Evolutionary conservation across 2,888 invertebrate species (phyloP), one percentile per base, ranked within the genome.

Genomic region (Polydrusus tereticollis): DNA sequence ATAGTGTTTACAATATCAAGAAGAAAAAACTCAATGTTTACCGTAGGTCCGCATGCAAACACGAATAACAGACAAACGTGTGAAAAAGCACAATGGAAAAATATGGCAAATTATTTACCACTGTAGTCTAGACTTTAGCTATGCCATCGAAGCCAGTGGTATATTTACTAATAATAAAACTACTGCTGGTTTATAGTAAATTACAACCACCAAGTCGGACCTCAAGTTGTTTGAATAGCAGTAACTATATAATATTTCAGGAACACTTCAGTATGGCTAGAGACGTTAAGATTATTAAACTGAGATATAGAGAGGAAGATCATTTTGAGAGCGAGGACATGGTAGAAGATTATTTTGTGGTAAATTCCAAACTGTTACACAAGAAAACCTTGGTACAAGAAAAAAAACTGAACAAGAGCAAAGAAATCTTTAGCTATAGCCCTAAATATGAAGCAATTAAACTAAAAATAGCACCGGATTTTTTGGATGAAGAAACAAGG

Each of bases 401-500:
- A 47, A 21, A 47, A 47, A 23, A 12, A 3, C 12, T 47, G n/a
- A 10, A 47, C 3, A 47, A 5, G 23, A 23, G 21, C n/a, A n/a
- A 5, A 1, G 3, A 5, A 73, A 52, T 26, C n/a, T 50, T 10
- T 45, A 20, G 75, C 55, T 47, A 1, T 52, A 52, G 8, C 14
- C 7, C 1, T 8, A 52, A 29, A 26, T 52, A 52, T 29, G 29
- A 26, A 14, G 20, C 5, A 16, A 7, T 29, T 29, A 23, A 29
- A 52, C 5, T 29, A 16, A 16, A 52, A 23, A 21, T 2, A 14
- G 16, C 14, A 1, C 3, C 16, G 6, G 16, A 14, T 4, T 8
- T n/a, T 29, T 29, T 16, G 14, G n/a, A 26, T 2, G 16, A 29
- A 2, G 14, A 29, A 12, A 18, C 1, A 20, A 18, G 29, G 20